Conservation (phyloP, 2,113 vertebrate genomes). For the Mionectes macconnelli region DNA sequence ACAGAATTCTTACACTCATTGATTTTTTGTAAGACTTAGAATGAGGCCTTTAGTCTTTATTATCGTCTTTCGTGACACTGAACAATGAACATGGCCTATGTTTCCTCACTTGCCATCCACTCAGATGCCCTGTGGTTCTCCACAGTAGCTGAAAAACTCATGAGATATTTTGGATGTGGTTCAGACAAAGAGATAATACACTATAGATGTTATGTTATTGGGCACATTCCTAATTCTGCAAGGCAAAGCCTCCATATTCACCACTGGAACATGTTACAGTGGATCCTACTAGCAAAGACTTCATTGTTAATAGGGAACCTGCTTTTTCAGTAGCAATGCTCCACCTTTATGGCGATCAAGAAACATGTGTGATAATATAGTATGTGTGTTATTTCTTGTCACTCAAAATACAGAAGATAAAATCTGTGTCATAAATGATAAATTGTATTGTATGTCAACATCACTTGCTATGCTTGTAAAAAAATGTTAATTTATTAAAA, state of each 20-base stretch:
- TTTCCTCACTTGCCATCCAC: background rate
- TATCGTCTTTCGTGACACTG: background rate
- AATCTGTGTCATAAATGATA: background rate
- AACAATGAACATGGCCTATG: background rate
- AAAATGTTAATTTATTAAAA: background rate
- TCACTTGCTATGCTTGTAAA: background rate
- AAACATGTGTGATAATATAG: background rate
- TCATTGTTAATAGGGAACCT: background rate
- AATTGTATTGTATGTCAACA: background rate
- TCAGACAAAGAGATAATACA: background rate
- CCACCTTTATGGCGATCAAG: background rate
- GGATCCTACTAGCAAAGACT: background rate
- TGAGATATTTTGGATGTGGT: rapidly evolving
- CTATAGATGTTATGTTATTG: background rate
- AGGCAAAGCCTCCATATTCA: background rate
- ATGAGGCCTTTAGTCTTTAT: background rate
- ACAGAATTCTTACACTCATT: background rate
- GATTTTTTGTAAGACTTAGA: background rate
- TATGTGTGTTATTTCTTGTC: background rate
- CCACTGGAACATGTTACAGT: background rate
- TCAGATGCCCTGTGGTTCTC: background rate
- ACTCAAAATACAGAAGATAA: background rate
- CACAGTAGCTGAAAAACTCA: background rate
- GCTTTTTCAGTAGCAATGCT: background rate
- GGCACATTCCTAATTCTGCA: background rate